A percentile compares a stretch with the other conserved stretches of the same genome.
These are phyloP conservation scores for Bufotes viridis DNA, from an alignment of 2,797 vertebrate species.

Conservation along the genomic window DNA sequence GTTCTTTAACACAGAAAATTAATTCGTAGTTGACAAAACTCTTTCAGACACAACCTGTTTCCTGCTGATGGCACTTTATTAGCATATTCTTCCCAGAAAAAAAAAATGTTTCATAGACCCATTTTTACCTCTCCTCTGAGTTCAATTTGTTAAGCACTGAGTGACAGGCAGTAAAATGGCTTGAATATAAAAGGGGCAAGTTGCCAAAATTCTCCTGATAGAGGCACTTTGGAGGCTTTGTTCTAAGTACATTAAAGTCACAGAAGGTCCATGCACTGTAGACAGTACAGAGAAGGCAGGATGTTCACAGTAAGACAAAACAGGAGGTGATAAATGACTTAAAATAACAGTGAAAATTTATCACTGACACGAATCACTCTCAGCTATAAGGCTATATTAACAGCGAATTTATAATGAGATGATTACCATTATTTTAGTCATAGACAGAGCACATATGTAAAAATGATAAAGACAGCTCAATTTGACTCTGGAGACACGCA, in stretches of 20 bases:
- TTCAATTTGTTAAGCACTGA: slow-evolving; percentile 83
- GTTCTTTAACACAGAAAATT: slow-evolving; percentile 84
- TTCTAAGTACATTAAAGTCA: slow-evolving; percentile 83
- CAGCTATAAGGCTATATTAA: slow-evolving; percentile 79
- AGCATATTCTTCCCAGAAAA: slow-evolving; percentile 85
- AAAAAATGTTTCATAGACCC: slow-evolving; percentile 77
- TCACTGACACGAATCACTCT: slow-evolving; percentile 80
- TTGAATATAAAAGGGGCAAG: slow-evolving; percentile 81
- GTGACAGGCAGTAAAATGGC: slow-evolving; percentile 84
- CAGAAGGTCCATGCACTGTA: slow-evolving; percentile 82
- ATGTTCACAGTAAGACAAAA: slow-evolving; percentile 84
- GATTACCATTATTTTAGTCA: slow-evolving; percentile 77
- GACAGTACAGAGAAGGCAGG: slow-evolving; percentile 79
- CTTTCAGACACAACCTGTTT: slow-evolving; percentile 85
- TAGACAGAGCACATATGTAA: slow-evolving; percentile 75
- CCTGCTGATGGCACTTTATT: slow-evolving; percentile 84
- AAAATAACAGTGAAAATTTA: slow-evolving; percentile 85
- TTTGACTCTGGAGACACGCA: slow-evolving; percentile 72
- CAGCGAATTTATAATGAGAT: slow-evolving; percentile 81
- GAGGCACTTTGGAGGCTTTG: slow-evolving; percentile 83
- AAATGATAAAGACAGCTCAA: slow-evolving; percentile 75
- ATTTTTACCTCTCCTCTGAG: slow-evolving; percentile 81
- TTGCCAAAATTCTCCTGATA: slow-evolving; percentile 79
- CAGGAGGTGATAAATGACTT: slow-evolving; percentile 87
- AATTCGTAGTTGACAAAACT: slow-evolving; percentile 89